phyloP scores from a whole-genome alignment of 1,140 invertebrate species.

The Atta cephalotes region DNA sequence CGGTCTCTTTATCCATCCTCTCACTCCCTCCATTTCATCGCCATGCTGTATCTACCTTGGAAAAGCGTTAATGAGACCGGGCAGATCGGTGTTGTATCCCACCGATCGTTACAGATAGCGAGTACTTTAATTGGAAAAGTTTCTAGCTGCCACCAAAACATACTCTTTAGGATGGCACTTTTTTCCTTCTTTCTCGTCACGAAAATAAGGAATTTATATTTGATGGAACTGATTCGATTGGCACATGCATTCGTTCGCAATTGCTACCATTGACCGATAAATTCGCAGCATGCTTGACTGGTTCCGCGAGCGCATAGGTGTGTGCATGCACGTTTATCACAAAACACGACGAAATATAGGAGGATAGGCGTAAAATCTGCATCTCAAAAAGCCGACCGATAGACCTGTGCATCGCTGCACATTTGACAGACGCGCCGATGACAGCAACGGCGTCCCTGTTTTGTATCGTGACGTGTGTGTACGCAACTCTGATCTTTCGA shows the following conservation, averaged over 20 bases:
- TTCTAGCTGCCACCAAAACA: conserved; percentile 58
- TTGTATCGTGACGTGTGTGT: conserved; percentile 25
- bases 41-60: conserved; percentile 71
- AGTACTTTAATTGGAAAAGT: conserved; percentile 77
- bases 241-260: not conserved
- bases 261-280: conserved; percentile 31
- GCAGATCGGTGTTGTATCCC: conserved; percentile 67
- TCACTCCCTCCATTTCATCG: not conserved
- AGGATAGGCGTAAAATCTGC: conserved; percentile 72
- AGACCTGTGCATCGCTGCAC: conserved; percentile 65
- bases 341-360: conserved; percentile 66
- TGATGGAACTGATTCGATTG: conserved; percentile 14
- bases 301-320: not conserved
- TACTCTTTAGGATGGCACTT: conserved; percentile 34
- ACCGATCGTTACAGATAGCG: conserved; percentile 66
- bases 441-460: conserved; percentile 53
- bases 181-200: conserved; percentile 26
- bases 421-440: conserved; percentile 72
- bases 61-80: conserved; percentile 76
- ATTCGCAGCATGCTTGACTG: conserved; percentile 41
- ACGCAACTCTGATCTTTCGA: not conserved
- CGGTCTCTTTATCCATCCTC: conserved; percentile 4
- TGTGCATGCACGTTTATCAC: conserved; percentile 60
- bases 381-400: conserved; percentile 72
- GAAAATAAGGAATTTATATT: conserved; percentile 71